A percentile compares a stretch with the other conserved stretches of the same genome.
phyloP scores from a whole-genome alignment of 2,113 vertebrate species.

The Neopipo cinnamomea region DNA sequence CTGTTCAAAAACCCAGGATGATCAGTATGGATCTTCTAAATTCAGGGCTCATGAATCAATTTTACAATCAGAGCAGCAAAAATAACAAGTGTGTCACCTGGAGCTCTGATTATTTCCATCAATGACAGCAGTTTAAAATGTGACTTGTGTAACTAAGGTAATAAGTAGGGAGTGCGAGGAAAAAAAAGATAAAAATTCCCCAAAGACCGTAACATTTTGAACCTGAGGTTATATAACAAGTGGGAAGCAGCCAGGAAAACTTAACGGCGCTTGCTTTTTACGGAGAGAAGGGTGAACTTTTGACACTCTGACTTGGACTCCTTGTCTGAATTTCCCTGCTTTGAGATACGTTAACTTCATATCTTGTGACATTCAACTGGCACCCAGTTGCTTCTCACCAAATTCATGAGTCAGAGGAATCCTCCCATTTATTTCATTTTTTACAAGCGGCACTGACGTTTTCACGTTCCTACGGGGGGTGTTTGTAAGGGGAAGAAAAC shows the following conservation, averaged over 20 bases:
- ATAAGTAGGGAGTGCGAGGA: not conserved
- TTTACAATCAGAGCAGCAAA: slow-evolving; percentile 43
- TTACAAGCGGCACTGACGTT: not conserved
- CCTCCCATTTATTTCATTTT: not conserved
- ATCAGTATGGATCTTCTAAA: slow-evolving; percentile 23
- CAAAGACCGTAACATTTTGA: not conserved
- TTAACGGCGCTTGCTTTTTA: not conserved
- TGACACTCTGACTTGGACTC: not conserved
- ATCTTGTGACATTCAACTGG: not conserved
- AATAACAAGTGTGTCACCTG: slow-evolving; percentile 2
- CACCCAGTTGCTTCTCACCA: not conserved
- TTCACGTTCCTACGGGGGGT: not conserved
- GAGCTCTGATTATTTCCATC: slow-evolving; percentile 35
- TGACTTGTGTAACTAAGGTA: not conserved
- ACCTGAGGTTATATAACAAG: not conserved
- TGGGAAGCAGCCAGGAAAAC: not conserved
- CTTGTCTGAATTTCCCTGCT: not conserved
- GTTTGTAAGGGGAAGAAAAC: not conserved
- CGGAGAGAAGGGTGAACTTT: not conserved
- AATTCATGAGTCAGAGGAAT: not conserved
- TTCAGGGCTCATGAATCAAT: slow-evolving; percentile 47
- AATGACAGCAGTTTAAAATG: not conserved
- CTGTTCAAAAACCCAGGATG: not conserved
- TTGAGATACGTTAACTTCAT: not conserved
- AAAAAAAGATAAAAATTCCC: not conserved